Evolutionary conservation across 2,797 vertebrate species (phyloP), one percentile per base, ranked within the genome.

Genomic region (Chloroceryle inda): DNA sequence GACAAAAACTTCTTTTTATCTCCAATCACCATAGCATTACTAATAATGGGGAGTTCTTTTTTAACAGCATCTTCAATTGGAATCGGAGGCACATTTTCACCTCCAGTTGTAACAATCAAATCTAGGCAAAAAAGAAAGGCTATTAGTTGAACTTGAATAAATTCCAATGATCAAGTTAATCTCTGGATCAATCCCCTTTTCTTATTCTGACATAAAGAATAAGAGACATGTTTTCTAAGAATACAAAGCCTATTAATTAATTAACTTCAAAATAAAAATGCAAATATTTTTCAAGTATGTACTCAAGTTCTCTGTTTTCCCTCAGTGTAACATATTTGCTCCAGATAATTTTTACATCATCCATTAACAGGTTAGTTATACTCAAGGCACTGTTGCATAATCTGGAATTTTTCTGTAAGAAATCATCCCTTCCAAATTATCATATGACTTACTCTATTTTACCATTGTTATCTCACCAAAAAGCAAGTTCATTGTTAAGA

Each of bases 1-100:
- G 99, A 98, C 73, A 99, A 96, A 97, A 98, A 99, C 95, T 99
- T 99, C 95, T 96, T 98, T 94, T 97, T 98, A 94, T 99, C 99
- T 35, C 98, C 98, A 21, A 99, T 98, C 52, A 99, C 96, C 98
- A 99, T 98, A 86, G 98, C 98, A 2, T 98, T 99, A 95, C 99
- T 99, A 74, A 99, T 86, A 69, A 99, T 97, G 6, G 99, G 98
- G 33, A 99, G 91, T 67, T 99, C 98, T 23, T 91, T 98, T 95
- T 99, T 99, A 85, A 99, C 98, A 4, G 98, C 98, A 45, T 99
- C 98, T 96, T 99, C 99, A 3, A 98, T 98, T 56, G 98, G 98
- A 82, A 99, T 73, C 2, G 99, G 99, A 23, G 99, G 98, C 59
- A 99, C 92, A 0, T 99, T 99, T 97, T 99, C 99, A 63, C 99